Base-by-base conservation (phyloP, 2,888 invertebrate species). In the Pimpla rufipes region DNA sequence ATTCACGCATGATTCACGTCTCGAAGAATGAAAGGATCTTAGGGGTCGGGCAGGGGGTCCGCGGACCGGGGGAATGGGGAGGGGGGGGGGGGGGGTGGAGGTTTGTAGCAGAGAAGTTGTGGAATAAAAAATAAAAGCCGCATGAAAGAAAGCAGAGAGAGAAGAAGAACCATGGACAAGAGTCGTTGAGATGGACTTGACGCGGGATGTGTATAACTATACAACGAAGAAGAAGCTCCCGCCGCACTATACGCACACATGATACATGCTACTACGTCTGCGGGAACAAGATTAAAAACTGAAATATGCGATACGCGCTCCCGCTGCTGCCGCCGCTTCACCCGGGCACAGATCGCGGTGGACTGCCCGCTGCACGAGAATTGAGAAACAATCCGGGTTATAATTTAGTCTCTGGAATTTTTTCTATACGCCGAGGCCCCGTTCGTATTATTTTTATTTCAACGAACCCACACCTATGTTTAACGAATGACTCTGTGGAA, bases 1-100 rank as follows among this genome's bases (percentile, higher is more conserved):
- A 73, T 85, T 87, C 81, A 67, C 81, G 81, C 79, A 75, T 86
- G 82, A 85, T 84, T 86, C 84, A 83, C 84, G 81, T 82, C 78
- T 78, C 70, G 79, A 81, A 84, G 84, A 73, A 78, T 50, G 73
- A 73, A 83, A 80, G 73, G 45, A 64, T 70, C 45, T 21, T 45
- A 76, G 42, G 50, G 64, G 42, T 42, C 37, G 77, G 21, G 73
- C 23, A 67, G 7, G 45, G 10, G 42, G 40, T n/a, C n/a, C n/a
- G n/a, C n/a, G n/a, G n/a, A n/a, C n/a, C n/a, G n/a, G n/a, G n/a
- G n/a, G n/a, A n/a, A n/a, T 52, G 79, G 42, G 50, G 68, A 45
- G 40, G 45, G 77, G 21, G 73, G 35, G 71, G 7, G 45, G 10
- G 42, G 40, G 57, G 11, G 29, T 45, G n/a, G 23, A 40, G 42